Evolutionary conservation across 1,140 invertebrate genomes (phyloP).

Genomic region (Trichonephila inaurata): DNA sequence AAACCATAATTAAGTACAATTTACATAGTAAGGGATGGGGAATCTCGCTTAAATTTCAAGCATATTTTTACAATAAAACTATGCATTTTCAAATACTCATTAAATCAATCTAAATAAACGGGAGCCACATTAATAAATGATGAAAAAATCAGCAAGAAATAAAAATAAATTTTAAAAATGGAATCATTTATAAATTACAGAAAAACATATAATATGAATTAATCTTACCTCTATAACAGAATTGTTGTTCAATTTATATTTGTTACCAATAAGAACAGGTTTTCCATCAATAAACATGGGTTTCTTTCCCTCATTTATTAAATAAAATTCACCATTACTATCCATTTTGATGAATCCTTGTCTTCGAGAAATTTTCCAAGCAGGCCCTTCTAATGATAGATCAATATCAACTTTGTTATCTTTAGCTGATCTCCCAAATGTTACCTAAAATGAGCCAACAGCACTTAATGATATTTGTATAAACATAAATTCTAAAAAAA

Average conservation of each 20-base stretch:
- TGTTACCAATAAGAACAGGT: slow-evolving; percentile 91
- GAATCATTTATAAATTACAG: neutral
- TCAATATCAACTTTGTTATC: slow-evolving; percentile 97
- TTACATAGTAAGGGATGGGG: too few species aligned
- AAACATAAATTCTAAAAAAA: too few species aligned
- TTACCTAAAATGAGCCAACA: slow-evolving; percentile 85
- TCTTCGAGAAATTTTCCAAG: slow-evolving; percentile 87
- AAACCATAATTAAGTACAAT: too few species aligned
- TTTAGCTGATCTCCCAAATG: slow-evolving; percentile 93
- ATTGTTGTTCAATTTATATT: slow-evolving; percentile 93
- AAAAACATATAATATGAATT: neutral
- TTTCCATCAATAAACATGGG: slow-evolving; percentile 96
- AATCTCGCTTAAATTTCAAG: too few species aligned
- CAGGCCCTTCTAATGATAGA: slow-evolving; percentile 92
- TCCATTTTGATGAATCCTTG: slow-evolving; percentile 94
- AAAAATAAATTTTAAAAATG: neutral
- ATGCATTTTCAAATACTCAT: too few species aligned
- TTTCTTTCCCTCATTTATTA: slow-evolving; percentile 96
- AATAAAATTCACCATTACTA: slow-evolving; percentile 95
- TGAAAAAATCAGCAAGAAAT: neutral
- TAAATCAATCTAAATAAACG: neutral
- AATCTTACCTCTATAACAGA: slow-evolving; percentile 93
- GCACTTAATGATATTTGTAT: too few species aligned
- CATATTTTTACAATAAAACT: too few species aligned
- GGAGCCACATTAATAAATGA: neutral